Evolutionary conservation across 2,797 vertebrate genomes (phyloP).

Genomic region (Pteronotus mesoamericanus): DNA sequence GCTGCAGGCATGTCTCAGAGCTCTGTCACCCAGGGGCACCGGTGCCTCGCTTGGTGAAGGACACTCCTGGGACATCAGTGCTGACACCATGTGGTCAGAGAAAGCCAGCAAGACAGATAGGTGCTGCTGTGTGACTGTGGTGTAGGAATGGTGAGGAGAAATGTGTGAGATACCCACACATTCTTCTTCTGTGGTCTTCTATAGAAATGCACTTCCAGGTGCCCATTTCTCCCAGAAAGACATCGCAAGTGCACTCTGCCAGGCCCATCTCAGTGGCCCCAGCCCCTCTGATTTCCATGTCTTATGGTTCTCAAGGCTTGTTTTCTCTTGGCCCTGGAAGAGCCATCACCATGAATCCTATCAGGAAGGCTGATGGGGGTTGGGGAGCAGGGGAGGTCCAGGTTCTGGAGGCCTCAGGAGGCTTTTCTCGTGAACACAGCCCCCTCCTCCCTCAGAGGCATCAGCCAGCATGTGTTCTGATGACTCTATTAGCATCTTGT

Average conservation of each 20-base stretch:
- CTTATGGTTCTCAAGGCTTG: fast-evolving
- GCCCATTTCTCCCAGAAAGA: not conserved
- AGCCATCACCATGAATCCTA: not conserved
- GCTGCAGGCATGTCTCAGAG: no score
- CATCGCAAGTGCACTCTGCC: not conserved
- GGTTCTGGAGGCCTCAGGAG: fast-evolving
- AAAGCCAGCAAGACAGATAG: fast-evolving
- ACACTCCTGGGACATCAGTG: fast-evolving
- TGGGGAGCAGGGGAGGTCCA: fast-evolving
- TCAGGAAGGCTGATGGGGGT: not conserved
- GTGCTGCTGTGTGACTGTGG: no score
- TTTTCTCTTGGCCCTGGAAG: not conserved
- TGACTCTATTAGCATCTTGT: not conserved
- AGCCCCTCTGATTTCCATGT: not conserved
- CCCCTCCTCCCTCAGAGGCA: not conserved
- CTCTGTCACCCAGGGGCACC: not conserved
- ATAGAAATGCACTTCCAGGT: not conserved
- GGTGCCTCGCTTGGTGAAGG: fast-evolving
- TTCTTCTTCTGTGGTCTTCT: not conserved
- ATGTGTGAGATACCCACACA: fast-evolving
- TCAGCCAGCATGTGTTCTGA: not conserved
- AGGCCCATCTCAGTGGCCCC: not conserved
- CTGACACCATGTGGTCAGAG: not conserved
- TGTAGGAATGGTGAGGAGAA: fast-evolving
- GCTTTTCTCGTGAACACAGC: not conserved